Base-by-base conservation (phyloP, 2,113 vertebrate genomes). In the Alethe castanea region DNA sequence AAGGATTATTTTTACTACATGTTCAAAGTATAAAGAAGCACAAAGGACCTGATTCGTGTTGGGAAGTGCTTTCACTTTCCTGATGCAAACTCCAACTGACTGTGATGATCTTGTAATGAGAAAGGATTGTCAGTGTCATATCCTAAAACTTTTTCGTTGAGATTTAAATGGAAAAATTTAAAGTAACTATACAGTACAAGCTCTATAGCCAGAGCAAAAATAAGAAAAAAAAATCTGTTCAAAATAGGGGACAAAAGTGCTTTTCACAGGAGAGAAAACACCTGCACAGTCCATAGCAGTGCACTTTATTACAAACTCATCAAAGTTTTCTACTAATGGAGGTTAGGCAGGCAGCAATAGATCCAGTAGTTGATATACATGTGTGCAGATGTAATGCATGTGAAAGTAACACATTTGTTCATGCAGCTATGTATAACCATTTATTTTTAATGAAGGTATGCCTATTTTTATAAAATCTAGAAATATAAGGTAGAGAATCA, bases 311-410 rank as follows among this genome's bases (percentile, higher is more conserved):
- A 23, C 8, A 67, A 66, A 81, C 15, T 62, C 35, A 54, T 12
- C 15, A 20, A 47, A 45, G 23, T 48, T 67, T 84, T 52, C 26
- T 47, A 0, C 42, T 66, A 11, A 9, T 28, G 14, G 12, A 22
- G 36, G 8, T 66, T 45, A 52, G 20, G 47, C 22, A 73, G 33
- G 52, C 33, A 84, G 47, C 24, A 60, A 14, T 53, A n/a, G 23
- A 44, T 33, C 20, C 36, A 35, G 22, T 11, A 24, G 29, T 24
- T 0, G 0, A 38, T 48, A n/a, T 33, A 53, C 8, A 8, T 29
- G 11, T 72, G 31, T 56, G 73, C 48, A 67, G 47, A 78, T 45
- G 19, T 18, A 65, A 29, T 29, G 40, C 29, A 40, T 0, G 1
- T 64, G 14, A n/a, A 44, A 26, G 44, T 36, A 66, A 56, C 5